A percentile compares a stretch with the other conserved stretches of the same genome.
Evolutionary conservation across 2,888 invertebrate genomes (phyloP).

Genomic region (Hypolimnas misippus): DNA sequence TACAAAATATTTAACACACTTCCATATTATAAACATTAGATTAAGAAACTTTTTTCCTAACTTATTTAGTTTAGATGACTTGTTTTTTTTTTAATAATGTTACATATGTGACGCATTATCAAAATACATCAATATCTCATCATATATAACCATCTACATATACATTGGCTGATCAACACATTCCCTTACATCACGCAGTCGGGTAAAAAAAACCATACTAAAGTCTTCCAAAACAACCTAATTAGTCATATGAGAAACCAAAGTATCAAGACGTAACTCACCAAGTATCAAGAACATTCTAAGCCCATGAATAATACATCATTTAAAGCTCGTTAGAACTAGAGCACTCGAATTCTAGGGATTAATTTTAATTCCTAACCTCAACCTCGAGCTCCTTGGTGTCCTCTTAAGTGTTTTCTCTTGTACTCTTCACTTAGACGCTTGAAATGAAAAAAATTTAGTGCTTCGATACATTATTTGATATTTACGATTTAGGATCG

Average conservation of each 20-base stretch:
- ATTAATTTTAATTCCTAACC: constrained; percentile 51
- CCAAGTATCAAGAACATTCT: not conserved
- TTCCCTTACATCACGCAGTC: too few relatives aligned
- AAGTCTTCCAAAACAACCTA: too few relatives aligned
- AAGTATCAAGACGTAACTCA: constrained; percentile 1
- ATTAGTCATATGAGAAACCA: not conserved
- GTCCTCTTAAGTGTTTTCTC: constrained; percentile 53
- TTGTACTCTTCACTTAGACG: constrained; percentile 44
- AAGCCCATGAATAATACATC: constrained; percentile 35
- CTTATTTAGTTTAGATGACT: too few relatives aligned
- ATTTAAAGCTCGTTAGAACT: constrained; percentile 32
- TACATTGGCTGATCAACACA: too few relatives aligned
- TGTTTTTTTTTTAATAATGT: too few relatives aligned
- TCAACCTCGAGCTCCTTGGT: constrained; percentile 43
- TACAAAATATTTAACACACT: too few relatives aligned
- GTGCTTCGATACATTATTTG: constrained; percentile 1
- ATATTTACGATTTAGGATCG: not conserved
- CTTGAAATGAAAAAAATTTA: constrained; percentile 13
- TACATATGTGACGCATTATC: too few relatives aligned
- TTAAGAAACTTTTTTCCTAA: too few relatives aligned
- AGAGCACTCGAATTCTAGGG: constrained; percentile 32
- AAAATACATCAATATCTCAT: too few relatives aligned
- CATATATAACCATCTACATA: too few relatives aligned
- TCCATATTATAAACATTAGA: too few relatives aligned
- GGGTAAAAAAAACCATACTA: too few relatives aligned